Evolutionary conservation across 1,140 invertebrate species (phyloP).

Genomic region (Pachypeltis micranthus): DNA sequence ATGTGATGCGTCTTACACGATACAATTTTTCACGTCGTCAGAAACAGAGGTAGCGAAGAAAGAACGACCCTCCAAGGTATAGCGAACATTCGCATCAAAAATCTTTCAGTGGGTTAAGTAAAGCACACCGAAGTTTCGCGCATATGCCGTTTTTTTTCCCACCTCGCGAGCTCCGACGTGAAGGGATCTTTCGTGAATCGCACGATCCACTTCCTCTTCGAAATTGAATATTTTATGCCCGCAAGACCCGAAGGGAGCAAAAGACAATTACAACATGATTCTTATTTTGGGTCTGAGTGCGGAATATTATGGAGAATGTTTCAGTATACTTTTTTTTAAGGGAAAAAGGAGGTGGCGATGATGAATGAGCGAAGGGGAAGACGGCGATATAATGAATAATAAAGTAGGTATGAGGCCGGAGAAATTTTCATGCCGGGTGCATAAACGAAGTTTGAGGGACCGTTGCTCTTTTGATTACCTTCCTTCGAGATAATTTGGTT

Average conservation of each 20-base stretch:
- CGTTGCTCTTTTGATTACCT: background rate
- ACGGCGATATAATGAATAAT: slow-evolving; percentile 5
- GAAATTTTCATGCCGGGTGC: background rate
- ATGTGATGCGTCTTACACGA: too few species aligned
- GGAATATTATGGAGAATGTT: slow-evolving; percentile 4
- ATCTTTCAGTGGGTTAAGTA: too few species aligned
- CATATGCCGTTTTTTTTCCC: too few species aligned
- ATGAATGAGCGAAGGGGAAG: slow-evolving; percentile 4
- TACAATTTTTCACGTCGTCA: too few species aligned
- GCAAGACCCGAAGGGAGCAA: background rate
- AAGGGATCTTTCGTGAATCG: too few species aligned
- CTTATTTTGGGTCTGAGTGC: background rate
- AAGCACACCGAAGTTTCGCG: too few species aligned
- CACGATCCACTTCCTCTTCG: too few species aligned
- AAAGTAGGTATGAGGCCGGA: background rate
- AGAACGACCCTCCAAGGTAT: too few species aligned
- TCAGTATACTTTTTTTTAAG: slow-evolving; percentile 1
- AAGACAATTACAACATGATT: slow-evolving; percentile 6
- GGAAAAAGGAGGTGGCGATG: background rate
- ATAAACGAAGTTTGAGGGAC: slow-evolving; percentile 8
- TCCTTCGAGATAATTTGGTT: slow-evolving; percentile 1
- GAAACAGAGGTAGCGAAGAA: too few species aligned
- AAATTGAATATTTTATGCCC: slow-evolving; percentile 8
- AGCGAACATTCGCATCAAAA: too few species aligned
- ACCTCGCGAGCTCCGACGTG: too few species aligned